phyloP scores from a whole-genome alignment of 2,113 vertebrate species.

The Osmerus eperlanus region DNA sequence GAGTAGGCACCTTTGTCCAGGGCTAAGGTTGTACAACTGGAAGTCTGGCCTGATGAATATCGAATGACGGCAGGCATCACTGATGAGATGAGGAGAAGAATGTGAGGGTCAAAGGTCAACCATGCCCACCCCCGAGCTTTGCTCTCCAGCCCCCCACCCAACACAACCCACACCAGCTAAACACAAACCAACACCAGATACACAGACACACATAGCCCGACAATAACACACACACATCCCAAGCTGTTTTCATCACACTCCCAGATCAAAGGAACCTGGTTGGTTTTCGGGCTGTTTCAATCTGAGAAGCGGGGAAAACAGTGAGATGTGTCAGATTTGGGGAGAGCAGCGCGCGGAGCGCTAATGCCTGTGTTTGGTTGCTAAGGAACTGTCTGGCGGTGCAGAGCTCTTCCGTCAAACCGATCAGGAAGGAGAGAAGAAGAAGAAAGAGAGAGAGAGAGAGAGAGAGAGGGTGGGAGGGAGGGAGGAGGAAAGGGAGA shows the following conservation, averaged over 20 bases:
- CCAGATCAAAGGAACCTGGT: slow-evolving; percentile 48
- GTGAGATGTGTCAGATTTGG: slow-evolving; percentile 32
- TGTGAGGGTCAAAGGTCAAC: too few relatives aligned
- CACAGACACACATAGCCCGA: slow-evolving; percentile 7
- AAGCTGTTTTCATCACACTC: slow-evolving; percentile 32
- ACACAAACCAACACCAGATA: too few relatives aligned
- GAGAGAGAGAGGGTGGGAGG: background rate
- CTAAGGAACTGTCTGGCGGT: slow-evolving; percentile 51
- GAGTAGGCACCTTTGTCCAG: too few relatives aligned
- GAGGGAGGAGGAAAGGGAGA: background rate
- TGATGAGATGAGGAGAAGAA: too few relatives aligned
- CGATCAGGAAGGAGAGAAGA: background rate
- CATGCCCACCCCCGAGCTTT: too few relatives aligned
- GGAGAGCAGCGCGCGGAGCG: slow-evolving; percentile 10
- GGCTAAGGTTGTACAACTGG: too few relatives aligned
- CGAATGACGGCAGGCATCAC: too few relatives aligned
- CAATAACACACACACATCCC: slow-evolving; percentile 9
- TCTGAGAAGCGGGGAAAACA: slow-evolving; percentile 45
- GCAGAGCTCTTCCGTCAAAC: slow-evolving; percentile 36
- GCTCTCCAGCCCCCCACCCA: too few relatives aligned
- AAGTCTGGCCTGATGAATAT: too few relatives aligned
- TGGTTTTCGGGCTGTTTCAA: slow-evolving; percentile 52
- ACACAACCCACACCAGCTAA: too few relatives aligned
- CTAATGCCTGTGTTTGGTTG: slow-evolving; percentile 46
- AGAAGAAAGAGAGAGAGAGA: slow-evolving; percentile 2